Conservation (phyloP, 1,140 invertebrate species). For the Meloidogyne exigua region DNA sequence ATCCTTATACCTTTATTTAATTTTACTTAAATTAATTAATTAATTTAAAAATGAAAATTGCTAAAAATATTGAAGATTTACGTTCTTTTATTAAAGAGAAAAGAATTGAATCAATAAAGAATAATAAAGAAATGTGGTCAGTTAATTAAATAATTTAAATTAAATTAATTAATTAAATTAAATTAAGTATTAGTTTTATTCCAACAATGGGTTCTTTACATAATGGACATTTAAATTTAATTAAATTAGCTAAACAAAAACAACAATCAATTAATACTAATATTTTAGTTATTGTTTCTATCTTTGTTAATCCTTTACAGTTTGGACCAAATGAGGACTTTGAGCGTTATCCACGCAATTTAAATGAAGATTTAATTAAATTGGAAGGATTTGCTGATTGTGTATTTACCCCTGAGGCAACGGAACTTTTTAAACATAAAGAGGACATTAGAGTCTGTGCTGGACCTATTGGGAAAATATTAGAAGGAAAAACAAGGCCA, state of each 20-base stretch:
- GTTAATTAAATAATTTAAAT: too few species aligned
- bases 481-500: slow-evolving; percentile 29
- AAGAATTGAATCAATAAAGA: too few species aligned
- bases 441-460: slow-evolving; percentile 1
- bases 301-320: slow-evolving; percentile 44
- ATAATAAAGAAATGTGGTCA: too few species aligned
- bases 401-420: slow-evolving; percentile 32
- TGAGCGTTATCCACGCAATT: slow-evolving; percentile 31
- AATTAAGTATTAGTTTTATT: slow-evolving; percentile 33
- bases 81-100: too few species aligned
- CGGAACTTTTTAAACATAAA: slow-evolving; percentile 18
- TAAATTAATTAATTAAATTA: neutral
- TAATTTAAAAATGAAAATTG: too few species aligned
- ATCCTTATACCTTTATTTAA: too few species aligned
- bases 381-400: slow-evolving; percentile 30
- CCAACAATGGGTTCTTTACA: slow-evolving; percentile 51
- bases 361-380: slow-evolving; percentile 29
- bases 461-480: slow-evolving; percentile 10
- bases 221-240: slow-evolving; percentile 38
- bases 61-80: too few species aligned
- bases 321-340: slow-evolving; percentile 32
- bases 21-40: too few species aligned
- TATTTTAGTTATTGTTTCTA: slow-evolving; percentile 27
- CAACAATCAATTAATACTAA: too few species aligned
- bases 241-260: slow-evolving; percentile 10